Evolutionary conservation across 2,797 vertebrate genomes (phyloP), one percentile per base, ranked within the genome.

Genomic region (Malurus splendens): DNA sequence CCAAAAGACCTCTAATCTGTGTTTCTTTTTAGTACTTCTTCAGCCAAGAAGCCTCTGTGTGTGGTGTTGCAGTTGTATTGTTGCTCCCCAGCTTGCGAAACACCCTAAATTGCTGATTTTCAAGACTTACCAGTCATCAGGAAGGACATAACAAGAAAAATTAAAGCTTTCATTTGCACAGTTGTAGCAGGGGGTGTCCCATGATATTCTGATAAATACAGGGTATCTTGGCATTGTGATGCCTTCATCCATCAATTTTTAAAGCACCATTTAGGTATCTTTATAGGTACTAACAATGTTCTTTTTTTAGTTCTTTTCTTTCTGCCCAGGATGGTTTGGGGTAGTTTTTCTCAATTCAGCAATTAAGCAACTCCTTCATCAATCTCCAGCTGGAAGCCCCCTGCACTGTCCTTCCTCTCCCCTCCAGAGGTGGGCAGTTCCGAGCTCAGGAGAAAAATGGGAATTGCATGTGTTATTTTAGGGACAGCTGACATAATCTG

Each of bases 141-240:
- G 33, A 75, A 54, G 27, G 28, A 61, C 4, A n/a, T 23, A 41
- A 19, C 5, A 55, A 60, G 39, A 54, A 71, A 61, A 61, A 16
- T 2, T 25, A 45, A 57, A 30, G 8, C 4, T 75, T 44, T 66
- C 1, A 25, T 62, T 75, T 62, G 8, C 39, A 54, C 20, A 32
- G 12, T 59, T 27, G 28, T 36, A 75, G 11, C 25, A 42, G 10
- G 4, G 15, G 5, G 3, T 6, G 86, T 51, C 39, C 19, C 8
- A 13, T 1, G 0, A 10, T 56, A 18, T 64, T 50, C 39, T 45
- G 39, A 44, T 30, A 66, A 75, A 54, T 22, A 57, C 11, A 54
- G 10, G 25, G 3, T 32, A 41, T 16, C 10, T 36, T 0, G 0
- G 18, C 20, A 28, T 7, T 60, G 11, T 23, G 14, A 24, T 42